Evolutionary conservation across 2,888 invertebrate genomes (phyloP), one percentile per base, ranked within the genome.

Genomic region (Drosophila buzzatii): DNA sequence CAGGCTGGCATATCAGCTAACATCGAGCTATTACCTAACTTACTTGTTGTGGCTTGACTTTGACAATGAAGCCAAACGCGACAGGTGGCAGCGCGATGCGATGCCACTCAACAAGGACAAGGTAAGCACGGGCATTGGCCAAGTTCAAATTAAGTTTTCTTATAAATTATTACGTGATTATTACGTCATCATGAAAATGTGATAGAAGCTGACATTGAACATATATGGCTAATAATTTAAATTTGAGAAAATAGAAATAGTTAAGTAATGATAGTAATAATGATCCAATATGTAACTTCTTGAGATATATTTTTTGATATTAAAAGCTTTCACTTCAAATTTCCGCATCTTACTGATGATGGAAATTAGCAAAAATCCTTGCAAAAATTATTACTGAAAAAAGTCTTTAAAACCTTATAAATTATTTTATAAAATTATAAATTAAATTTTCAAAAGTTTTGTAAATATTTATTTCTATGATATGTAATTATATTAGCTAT

Each of bases 1-100:
- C 41, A n/a, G 6, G 12, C 23, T 39, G 49, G 69, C 81, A 76
- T 84, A 84, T 84, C 87, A 71, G 64, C 62, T 85, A 73, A 61
- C 76, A 52, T 76, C 56, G 71, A 64, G 61, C n/a, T 76, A 79
- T 63, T 67, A 65, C 75, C 65, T 72, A 81, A 70, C 60, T 44
- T 49, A 20, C 9, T 3, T 47, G 20, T 44, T 66, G 83, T 57
- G 81, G 68, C 52, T 51, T 31, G 83, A 59, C 84, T 69, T 72
- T 74, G 85, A 60, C 53, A 74, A 64, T 73, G 44, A 37, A 64
- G 66, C 39, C 49, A 33, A 44, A 59, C 18, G 71, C 73, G 79
- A 78, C 76, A 78, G 69, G 78, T 76, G 73, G 18, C 41, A 42
- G 3, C 31, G 53, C 6, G 33, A 81, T 75, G 62, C 23, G 31